Evolutionary conservation across 2,797 vertebrate genomes (phyloP).

Genomic region (Bovichtus diacanthus): DNA sequence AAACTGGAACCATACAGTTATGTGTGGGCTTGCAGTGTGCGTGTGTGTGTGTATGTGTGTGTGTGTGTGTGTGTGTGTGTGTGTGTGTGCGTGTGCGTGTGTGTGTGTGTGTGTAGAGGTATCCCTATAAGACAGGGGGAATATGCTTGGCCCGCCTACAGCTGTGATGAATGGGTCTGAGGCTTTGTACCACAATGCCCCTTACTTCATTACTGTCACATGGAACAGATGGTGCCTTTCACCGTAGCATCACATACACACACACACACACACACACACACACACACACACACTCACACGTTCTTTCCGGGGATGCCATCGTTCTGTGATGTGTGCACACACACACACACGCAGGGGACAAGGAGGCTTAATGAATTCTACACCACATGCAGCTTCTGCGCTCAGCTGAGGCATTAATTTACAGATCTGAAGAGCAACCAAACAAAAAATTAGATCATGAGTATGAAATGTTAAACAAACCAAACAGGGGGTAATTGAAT

Average conservation of each 20-base stretch:
- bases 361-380: slow-evolving; percentile 81
- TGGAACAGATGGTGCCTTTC: slow-evolving; percentile 90
- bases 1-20: slow-evolving; percentile 37
- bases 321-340: slow-evolving; percentile 48
- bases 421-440: slow-evolving; percentile 83
- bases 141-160: slow-evolving; percentile 85
- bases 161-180: slow-evolving; percentile 85
- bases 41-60: slow-evolving; percentile 24
- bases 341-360: slow-evolving; percentile 45
- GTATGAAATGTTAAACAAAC: slow-evolving; percentile 83
- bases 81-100: slow-evolving; percentile 41
- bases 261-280: slow-evolving; percentile 59
- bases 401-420: slow-evolving; percentile 81
- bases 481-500: slow-evolving; percentile 82
- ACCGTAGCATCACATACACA: slow-evolving; percentile 76
- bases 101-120: slow-evolving; percentile 77
- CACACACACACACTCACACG: slow-evolving; percentile 29
- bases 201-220: slow-evolving; percentile 90
- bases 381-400: slow-evolving; percentile 74
- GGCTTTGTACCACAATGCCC: slow-evolving; percentile 85
- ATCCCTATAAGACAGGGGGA: slow-evolving; percentile 82
- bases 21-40: slow-evolving; percentile 27
- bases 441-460: slow-evolving; percentile 79
- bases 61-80: slow-evolving; percentile 34
- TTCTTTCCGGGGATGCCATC: slow-evolving; percentile 69